Evolutionary conservation across 2,113 vertebrate species (phyloP), one percentile per base, ranked within the genome.

Genomic region (Crypturellus undulatus): DNA sequence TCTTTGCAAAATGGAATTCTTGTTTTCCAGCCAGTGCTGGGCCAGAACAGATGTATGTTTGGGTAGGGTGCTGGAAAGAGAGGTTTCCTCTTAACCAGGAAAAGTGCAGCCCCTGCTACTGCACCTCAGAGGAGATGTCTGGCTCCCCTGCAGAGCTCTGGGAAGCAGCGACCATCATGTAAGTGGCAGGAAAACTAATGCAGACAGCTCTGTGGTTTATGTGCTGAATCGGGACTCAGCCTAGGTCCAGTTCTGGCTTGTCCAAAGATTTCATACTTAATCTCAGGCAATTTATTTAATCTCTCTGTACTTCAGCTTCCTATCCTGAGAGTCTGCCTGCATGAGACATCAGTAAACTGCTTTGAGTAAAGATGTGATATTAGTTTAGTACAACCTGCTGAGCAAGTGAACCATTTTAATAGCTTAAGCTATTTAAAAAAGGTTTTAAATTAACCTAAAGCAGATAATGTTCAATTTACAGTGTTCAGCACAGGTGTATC

Each of bases 201-300:
- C 84, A 87, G 87, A 67, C 76, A 40, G 76, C 80, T 65, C 83
- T 89, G 94, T 72, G 88, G 52, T 81, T 79, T 45, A 88, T 76
- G 73, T 92, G 88, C 93, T 96, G 92, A 94, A 58, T 86, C 49
- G 72, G 79, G 86, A 87, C 92, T 96, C 92, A 58, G 69, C n/a
- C 80, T 20, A 12, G 62, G 70, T 54, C 78, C 90, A 89, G 92
- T 93, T 81, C 93, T 94, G 73, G 88, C 94, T 96, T 96, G 93
- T 73, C 90, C 86, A 68, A 73, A 72, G 69, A 89, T 96, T 94
- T 88, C 63, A 14, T 86, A 45, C 40, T 90, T 88, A 10, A 52
- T 93, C 65, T 96, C 92, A 88, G 87, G 93, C 92, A 90, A 95
- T 60, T 40, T 47, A 3, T 73, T 95, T 83, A 19, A 92, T 94